Percentiles rank a stretch among this genome's conserved stretches.
Conservation (phyloP, 2,888 invertebrate genomes). For the Xestia sexstrigata region DNA sequence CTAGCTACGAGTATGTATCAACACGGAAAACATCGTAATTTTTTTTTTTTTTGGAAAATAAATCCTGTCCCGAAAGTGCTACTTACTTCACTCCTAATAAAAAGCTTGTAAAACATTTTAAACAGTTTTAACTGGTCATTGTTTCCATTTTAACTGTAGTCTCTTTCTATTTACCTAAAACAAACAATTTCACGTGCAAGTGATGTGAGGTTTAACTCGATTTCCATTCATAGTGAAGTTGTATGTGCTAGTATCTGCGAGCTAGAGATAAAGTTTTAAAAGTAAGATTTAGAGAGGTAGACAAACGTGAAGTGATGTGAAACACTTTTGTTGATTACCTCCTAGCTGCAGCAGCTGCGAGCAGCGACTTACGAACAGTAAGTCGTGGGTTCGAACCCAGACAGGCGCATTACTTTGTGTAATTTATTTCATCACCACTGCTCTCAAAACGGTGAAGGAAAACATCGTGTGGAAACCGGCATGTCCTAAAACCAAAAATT, state of each 20-base stretch:
- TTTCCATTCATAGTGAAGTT: constrained; percentile 35
- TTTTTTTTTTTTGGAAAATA: neutral
- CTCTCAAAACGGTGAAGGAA: no score
- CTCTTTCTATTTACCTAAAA: constrained; percentile 42
- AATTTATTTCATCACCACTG: no score
- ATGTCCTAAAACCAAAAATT: no score
- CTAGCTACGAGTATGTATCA: neutral
- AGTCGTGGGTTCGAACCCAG: no score
- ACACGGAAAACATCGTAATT: neutral
- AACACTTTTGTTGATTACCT: neutral
- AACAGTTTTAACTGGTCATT: constrained; percentile 17
- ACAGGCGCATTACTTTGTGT: no score
- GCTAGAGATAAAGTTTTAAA: constrained; percentile 3
- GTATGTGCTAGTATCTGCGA: neutral
- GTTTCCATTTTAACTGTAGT: neutral
- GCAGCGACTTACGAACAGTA: no score
- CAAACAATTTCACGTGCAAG: constrained; percentile 40
- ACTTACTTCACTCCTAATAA: neutral
- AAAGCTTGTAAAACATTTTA: neutral
- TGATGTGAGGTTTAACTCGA: neutral
- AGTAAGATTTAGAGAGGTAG: neutral
- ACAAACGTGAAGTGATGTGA: neutral
- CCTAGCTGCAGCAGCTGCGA: no score
- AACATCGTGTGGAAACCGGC: no score
- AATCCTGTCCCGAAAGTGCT: neutral